Evolutionary conservation across 2,113 vertebrate genomes (phyloP), one percentile per base, ranked within the genome.

Genomic region (Eubucco bourcierii): DNA sequence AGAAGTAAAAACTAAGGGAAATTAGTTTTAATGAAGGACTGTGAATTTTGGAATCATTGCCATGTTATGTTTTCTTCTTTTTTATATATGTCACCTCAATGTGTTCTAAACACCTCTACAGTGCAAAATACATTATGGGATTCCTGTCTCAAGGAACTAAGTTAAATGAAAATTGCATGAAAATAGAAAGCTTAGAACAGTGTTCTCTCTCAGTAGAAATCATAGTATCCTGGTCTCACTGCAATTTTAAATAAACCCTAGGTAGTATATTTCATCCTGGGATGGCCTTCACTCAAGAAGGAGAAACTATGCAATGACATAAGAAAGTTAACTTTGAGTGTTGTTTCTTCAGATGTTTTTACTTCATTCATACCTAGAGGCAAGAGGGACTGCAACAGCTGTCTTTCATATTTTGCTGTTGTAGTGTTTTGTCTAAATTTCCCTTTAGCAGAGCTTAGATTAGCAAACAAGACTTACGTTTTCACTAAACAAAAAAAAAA

Each of bases 381-480:
- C 77, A 80, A 84, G 77, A 87, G 64, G 55, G 74, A 64, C 75
- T 66, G 46, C 61, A 92, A 94, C 46, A 87, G 61, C 64, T 90
- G 56, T 80, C 71, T 87, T 94, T 96, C 58, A 70, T 80, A 80
- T 77, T 87, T 84, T 27, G 63, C 52, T 53, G 4, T 23, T 56
- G 15, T 63, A 47, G 8, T 70, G 21, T 83, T 95, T 79, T 86
- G 58, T 91, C 81, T 78, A 27, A 53, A 83, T 76, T 76, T 87
- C 53, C 66, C 78, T 67, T 80, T 74, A 91, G 85, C 58, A 41
- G 63, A 47, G 73, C 85, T 91, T 96, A 79, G 53, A 53, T 80
- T 47, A 77, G 31, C 59, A 66, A 88, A 52, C 25, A 58, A 56
- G 68, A 78, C 4, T 41, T 58, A 28, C 0, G 9, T 19, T 31